Conservation (phyloP, 2,113 vertebrate species). For the Spilogale gracilis region DNA sequence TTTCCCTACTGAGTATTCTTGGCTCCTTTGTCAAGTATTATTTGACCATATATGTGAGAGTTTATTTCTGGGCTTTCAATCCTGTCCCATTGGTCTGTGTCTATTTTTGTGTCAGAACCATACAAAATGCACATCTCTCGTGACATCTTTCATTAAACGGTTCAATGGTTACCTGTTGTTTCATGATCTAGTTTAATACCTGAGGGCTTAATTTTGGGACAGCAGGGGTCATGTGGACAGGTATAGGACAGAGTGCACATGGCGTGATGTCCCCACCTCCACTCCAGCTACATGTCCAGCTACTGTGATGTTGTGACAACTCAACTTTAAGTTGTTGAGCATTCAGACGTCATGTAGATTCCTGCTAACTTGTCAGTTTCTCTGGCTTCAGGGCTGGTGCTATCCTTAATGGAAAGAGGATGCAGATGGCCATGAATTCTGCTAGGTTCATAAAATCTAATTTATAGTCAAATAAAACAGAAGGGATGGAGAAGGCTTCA, state of each 20-base stretch:
- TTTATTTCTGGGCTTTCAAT: background rate
- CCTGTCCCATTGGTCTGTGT: background rate
- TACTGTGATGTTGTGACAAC: background rate
- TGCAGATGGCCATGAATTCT: background rate
- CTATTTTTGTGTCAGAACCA: background rate
- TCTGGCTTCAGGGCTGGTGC: background rate
- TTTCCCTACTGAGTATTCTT: background rate
- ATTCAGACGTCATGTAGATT: background rate
- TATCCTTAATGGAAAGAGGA: background rate
- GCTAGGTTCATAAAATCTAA: background rate
- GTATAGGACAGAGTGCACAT: background rate
- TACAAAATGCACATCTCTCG: background rate
- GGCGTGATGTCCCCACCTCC: background rate
- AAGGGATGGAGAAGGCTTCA: background rate
- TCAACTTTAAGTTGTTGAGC: background rate
- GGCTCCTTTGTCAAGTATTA: background rate
- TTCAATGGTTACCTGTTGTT: background rate
- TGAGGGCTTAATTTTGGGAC: background rate
- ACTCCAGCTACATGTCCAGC: background rate
- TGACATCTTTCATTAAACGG: background rate
- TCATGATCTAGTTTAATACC: background rate
- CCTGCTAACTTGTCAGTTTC: background rate
- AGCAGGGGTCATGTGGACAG: background rate
- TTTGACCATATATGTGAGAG: background rate
- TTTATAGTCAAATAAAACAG: background rate